Conservation (phyloP, 1,140 invertebrate species). For the Bombus superbus region DNA sequence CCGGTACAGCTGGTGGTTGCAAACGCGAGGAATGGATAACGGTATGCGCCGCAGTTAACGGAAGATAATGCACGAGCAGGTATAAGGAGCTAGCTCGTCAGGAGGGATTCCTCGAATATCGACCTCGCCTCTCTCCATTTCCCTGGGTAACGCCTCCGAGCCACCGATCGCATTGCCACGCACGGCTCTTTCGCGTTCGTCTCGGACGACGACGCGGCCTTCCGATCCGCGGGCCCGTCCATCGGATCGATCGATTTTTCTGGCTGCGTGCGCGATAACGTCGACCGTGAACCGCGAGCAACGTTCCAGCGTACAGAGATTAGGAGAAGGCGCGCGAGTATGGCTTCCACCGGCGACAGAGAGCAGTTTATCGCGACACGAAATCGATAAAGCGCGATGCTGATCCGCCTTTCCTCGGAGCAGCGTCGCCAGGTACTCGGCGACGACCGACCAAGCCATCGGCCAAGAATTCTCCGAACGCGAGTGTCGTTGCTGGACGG, state of each 20-base stretch:
- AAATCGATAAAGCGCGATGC: conserved; percentile 53
- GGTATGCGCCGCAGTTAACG: conserved; percentile 68
- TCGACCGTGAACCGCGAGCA: conserved; percentile 43
- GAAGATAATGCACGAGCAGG: conserved; percentile 65
- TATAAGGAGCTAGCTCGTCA: conserved; percentile 8
- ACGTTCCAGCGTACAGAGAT: background rate
- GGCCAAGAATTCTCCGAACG: background rate
- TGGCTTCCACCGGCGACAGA: conserved; percentile 32
- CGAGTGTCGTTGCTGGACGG: background rate
- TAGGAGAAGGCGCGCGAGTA: conserved; percentile 22
- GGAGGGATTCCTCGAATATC: conserved; percentile 36
- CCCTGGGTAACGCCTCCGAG: background rate
- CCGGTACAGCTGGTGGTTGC: conserved; percentile 41
- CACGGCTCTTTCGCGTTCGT: background rate
- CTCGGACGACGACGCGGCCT: background rate
- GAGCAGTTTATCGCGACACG: conserved; percentile 33
- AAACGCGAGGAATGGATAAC: conserved; percentile 64
- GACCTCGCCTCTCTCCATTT: conserved; percentile 43
- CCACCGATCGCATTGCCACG: background rate
- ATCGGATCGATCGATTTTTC: background rate
- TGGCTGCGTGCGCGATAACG: too few species aligned
- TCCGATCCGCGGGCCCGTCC: background rate
- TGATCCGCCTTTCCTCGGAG: conserved; percentile 31
- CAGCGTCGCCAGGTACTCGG: background rate
- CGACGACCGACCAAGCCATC: background rate